phyloP scores from a whole-genome alignment of 2,888 invertebrate species.

The Pollenia amentaria region DNA sequence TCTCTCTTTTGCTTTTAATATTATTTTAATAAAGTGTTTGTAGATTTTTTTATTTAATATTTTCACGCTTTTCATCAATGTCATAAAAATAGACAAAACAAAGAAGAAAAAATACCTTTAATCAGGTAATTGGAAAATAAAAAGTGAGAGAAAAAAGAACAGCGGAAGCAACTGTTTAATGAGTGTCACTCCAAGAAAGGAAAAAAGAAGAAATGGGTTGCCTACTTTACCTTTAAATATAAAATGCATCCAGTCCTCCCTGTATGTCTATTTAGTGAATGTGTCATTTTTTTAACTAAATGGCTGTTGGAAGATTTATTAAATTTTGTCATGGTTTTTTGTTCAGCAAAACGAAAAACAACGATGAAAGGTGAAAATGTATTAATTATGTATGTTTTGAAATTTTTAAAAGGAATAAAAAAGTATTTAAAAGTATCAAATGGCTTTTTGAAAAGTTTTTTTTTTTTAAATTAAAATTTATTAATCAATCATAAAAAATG shows the following conservation, averaged over 20 bases:
- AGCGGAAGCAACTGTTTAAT: conserved; percentile 39
- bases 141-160: conserved; percentile 40
- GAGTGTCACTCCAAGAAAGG: background rate
- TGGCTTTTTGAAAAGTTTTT: background rate
- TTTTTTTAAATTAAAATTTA: background rate
- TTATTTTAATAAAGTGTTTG: conserved; percentile 64
- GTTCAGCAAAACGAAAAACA: background rate
- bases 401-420: background rate
- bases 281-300: conserved; percentile 53
- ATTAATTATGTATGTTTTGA: conserved; percentile 19
- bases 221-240: background rate
- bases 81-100: conserved; percentile 57
- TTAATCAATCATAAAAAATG: conserved; percentile 13
- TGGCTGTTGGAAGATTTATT: conserved; percentile 50
- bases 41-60: conserved; percentile 43
- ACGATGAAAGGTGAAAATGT: background rate
- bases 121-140: conserved; percentile 68
- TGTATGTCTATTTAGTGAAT: conserved; percentile 7
- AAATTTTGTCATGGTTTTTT: conserved; percentile 28
- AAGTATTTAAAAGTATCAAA: background rate
- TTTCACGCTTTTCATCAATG: conserved; percentile 69
- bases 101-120: conserved; percentile 42
- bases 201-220: conserved; percentile 7
- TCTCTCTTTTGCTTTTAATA: conserved; percentile 10
- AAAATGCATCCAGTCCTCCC: conserved; percentile 18